Evolutionary conservation across 2,113 vertebrate species (phyloP).

Genomic region (Eptatretus burgeri): DNA sequence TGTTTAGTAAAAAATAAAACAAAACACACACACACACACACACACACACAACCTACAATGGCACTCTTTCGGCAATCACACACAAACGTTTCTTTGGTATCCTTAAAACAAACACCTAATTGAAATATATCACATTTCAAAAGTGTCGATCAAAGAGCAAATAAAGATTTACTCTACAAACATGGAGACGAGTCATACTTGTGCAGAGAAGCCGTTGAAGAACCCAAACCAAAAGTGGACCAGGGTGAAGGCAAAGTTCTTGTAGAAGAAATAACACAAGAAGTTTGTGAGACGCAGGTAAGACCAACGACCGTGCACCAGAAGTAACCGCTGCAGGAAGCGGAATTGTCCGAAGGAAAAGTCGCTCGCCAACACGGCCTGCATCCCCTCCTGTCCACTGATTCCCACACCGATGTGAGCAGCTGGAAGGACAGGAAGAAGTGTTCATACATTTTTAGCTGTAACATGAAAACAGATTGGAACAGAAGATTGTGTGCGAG

Average conservation of each 20-base stretch:
- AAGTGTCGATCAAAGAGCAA: no score
- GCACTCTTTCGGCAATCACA: no score
- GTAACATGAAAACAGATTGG: no score
- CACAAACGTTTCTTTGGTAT: no score
- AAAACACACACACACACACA: no score
- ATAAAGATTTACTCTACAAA: no score
- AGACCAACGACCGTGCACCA: slow-evolving; percentile 88
- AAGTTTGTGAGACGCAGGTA: slow-evolving; percentile 99
- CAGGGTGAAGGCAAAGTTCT: slow-evolving; percentile 85
- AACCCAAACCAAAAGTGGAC: slow-evolving; percentile 94
- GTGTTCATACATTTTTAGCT: no score
- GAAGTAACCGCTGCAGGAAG: slow-evolving; percentile 51
- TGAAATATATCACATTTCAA: no score
- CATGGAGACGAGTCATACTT: slow-evolving; percentile 24
- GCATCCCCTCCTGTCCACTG: slow-evolving; percentile 94
- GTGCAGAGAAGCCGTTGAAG: slow-evolving; percentile 70
- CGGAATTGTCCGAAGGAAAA: slow-evolving; percentile 78
- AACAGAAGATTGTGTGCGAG: no score
- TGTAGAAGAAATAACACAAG: slow-evolving; percentile 80
- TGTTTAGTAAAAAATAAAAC: no score
- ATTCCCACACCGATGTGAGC: slow-evolving; percentile 92
- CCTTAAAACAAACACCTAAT: no score
- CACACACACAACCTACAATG: no score
- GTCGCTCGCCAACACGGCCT: slow-evolving; percentile 89
- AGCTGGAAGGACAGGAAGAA: slow-evolving; percentile 18